Evolutionary conservation across 2,888 invertebrate genomes (phyloP).

Genomic region (Calameuta filiformis): DNA sequence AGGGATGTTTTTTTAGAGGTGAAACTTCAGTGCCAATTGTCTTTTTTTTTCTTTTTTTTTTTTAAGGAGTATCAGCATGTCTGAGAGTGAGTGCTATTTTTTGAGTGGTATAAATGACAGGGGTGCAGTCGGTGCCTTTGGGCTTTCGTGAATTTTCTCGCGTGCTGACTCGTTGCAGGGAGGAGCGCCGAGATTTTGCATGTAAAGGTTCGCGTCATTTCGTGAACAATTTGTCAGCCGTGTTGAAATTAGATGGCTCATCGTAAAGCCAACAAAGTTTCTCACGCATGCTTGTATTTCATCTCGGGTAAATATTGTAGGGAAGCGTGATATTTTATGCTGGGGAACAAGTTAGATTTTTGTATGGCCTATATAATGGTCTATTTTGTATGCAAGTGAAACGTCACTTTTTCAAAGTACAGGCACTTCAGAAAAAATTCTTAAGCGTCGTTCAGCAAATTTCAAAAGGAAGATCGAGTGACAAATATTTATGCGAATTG

Average conservation of each 20-base stretch:
- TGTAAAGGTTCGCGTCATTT: constrained; percentile 36
- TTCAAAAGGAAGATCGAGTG: not conserved
- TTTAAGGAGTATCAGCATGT: not conserved
- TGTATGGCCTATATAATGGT: accelerated
- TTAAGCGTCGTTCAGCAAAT: not conserved
- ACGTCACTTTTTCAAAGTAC: not conserved
- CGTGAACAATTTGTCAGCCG: constrained; percentile 42
- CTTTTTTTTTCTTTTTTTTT: not conserved
- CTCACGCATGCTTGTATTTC: constrained; percentile 33
- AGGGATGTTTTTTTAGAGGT: not conserved
- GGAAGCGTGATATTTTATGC: constrained; percentile 40
- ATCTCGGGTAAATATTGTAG: constrained; percentile 34
- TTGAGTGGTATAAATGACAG: not conserved
- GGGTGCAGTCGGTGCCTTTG: not conserved
- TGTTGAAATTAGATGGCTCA: constrained; percentile 25
- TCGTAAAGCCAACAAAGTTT: constrained; percentile 40
- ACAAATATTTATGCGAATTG: not conserved
- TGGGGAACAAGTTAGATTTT: constrained; percentile 16
- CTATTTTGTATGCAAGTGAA: not conserved
- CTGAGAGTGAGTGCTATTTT: not conserved
- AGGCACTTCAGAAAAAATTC: not conserved
- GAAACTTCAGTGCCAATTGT: not conserved
- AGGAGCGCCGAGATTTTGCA: constrained; percentile 32
- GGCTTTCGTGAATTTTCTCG: not conserved
- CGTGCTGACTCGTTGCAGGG: not conserved